phyloP scores from a whole-genome alignment of 2,888 invertebrate genomes.

The Osmoderma eremita region DNA sequence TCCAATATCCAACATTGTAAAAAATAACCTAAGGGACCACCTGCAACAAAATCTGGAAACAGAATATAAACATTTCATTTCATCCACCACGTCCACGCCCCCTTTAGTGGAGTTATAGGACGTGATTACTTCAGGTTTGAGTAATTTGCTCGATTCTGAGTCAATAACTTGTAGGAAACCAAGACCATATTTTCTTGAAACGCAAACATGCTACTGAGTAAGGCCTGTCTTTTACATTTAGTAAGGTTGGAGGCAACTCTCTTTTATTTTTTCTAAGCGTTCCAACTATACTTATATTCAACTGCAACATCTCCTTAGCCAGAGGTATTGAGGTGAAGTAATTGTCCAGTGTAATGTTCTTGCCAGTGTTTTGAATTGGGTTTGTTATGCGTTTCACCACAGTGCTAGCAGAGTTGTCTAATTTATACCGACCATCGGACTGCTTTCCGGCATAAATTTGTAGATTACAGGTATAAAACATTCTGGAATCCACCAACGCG shows the following conservation, averaged over 20 bases:
- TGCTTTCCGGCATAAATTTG: no score
- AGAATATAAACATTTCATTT: slow-evolving; percentile 10
- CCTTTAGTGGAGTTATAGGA: slow-evolving; percentile 48
- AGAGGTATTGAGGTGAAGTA: slow-evolving; percentile 29
- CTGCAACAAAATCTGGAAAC: neutral
- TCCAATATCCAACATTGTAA: neutral
- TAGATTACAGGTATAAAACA: no score
- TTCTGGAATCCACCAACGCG: no score
- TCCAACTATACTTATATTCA: slow-evolving; percentile 8
- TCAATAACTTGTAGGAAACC: slow-evolving; percentile 36
- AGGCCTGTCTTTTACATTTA: neutral
- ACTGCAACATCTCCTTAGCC: slow-evolving; percentile 15
- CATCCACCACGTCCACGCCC: slow-evolving; percentile 50
- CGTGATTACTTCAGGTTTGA: slow-evolving; percentile 45
- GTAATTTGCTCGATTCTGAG: slow-evolving; percentile 31
- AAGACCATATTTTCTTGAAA: slow-evolving; percentile 26
- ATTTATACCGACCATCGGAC: no score
- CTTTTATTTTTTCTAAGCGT: slow-evolving; percentile 6
- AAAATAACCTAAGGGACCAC: neutral
- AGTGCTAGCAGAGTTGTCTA: no score
- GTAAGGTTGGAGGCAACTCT: slow-evolving; percentile 9
- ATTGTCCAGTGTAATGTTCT: slow-evolving; percentile 24
- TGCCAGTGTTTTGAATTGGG: slow-evolving; percentile 9
- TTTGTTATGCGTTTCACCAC: no score
- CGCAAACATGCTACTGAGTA: slow-evolving; percentile 4